phyloP scores from a whole-genome alignment of 2,113 vertebrate genomes.

The Pelusios castaneus region DNA sequence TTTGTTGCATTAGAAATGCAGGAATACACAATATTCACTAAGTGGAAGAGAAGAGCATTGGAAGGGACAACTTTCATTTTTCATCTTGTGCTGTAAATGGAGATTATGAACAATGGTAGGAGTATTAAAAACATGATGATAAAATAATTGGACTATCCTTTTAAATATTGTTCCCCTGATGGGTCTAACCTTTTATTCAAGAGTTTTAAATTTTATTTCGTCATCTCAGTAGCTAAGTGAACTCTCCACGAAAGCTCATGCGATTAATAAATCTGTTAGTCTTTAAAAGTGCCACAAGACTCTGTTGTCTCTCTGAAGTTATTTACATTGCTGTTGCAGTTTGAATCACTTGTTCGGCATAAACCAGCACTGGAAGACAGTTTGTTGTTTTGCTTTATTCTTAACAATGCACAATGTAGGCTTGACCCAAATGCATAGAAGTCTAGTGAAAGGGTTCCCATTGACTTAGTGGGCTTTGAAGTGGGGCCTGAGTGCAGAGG shows the following conservation, averaged over 20 bases:
- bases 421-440: constrained; percentile 50
- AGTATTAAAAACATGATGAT: not conserved
- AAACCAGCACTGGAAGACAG: constrained; percentile 66
- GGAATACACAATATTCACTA: not conserved
- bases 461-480: constrained; percentile 49
- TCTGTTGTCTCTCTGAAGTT: constrained; percentile 47
- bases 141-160: not conserved
- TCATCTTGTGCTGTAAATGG: not conserved
- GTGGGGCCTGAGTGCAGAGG: not conserved
- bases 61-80: not conserved
- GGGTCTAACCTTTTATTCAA: constrained; percentile 19
- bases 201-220: constrained; percentile 57
- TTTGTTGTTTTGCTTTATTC: constrained; percentile 36
- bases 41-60: not conserved
- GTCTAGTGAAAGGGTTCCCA: constrained; percentile 22
- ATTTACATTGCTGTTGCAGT: constrained; percentile 63
- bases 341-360: constrained; percentile 66
- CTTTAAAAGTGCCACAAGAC: no score
- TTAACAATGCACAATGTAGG: constrained; percentile 49
- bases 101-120: constrained; percentile 15
- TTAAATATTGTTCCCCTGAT: constrained; percentile 1
- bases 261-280: no score
- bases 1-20: constrained; percentile 36
- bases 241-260: not conserved
- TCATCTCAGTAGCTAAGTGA: constrained; percentile 37